Base-by-base conservation (phyloP, 2,113 vertebrate species). In the Synodontis membranacea region DNA sequence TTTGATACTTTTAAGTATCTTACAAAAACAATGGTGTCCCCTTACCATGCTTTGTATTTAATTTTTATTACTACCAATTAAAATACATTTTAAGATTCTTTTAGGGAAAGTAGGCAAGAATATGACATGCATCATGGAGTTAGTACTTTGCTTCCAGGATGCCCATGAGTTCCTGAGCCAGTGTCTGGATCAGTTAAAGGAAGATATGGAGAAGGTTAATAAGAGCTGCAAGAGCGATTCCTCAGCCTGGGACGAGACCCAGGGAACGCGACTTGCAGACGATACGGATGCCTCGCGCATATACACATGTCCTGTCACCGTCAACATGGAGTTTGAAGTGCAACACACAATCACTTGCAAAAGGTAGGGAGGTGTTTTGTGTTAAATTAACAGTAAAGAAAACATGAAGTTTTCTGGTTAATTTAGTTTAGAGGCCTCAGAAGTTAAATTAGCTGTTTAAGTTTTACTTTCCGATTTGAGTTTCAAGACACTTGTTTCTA, bases 131-230 rank as follows among this genome's bases (percentile, higher is more conserved):
- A 80, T 86, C 9, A 31, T 3, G 31, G 19, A 23, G 10, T 64
- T 79, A 52, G 80, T 52, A 9, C 8, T 58, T 37, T 90, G 15
- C 54, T 87, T 3, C 2, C 87, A 99, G 98, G 98, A 99, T 90
- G 98, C 98, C 66, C 98, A 99, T 75, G 98, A 99, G 93, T 99
- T 99, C 92, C 92, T 99, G 93, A 98, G 98, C 91, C 98, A 99
- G 93, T 99, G 98, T 93, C 93, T 99, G 94, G 98, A 99, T 92
- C 98, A 99, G 91, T 92, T 99, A 82, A 99, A 99, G 90, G 98
- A 99, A 15, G 98, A 99, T 31, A 97, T 99, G 92, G 98, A 98
- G 89, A 99, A 97, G 88, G 94, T 99, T 89, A 99, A 99, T 92
- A 99, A 98, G 94, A 97, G 93, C 86, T 97, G 96, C 94, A 96